Evolutionary conservation across 1,140 invertebrate species (phyloP), one percentile per base, ranked within the genome.

Genomic region (Megalopta genalis): DNA sequence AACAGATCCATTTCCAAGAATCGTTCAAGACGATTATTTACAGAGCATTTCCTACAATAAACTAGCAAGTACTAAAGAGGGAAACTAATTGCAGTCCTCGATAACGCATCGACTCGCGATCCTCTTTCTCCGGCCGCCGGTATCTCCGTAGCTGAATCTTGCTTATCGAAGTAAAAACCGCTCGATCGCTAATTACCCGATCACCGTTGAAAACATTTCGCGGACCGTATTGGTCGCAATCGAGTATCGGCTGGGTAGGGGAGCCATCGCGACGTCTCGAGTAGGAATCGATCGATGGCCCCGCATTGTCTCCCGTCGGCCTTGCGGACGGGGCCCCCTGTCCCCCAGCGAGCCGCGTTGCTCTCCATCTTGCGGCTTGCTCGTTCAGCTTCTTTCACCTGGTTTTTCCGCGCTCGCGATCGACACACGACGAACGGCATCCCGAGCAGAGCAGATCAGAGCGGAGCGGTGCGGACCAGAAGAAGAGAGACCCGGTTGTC

Each of bases 271-370:
- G 42, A 32, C 12, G 60, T 77, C 74, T 77, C 65, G 65, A 77
- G 74, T 46, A 72, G 69, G 54, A 32, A 49, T 46, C 81, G 82
- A 88, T 88, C 86, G 86, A 84, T 84, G 82, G 73, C 84, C 82
- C 84, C 80, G 84, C 84, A 87, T 88, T 87, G 84, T 87, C 86
- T 87, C 86, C 59, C 52, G 32, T 27, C 62, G 81, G 81, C 54
- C 77, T 79, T 64, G 49, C 80, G 49, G 46, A n/a, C n/a, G n/a
- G 60, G 39, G 65, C 32, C 21, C 25, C 21, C 8, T 66, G 23
- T 59, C 12, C 39, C 27, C 9, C 27, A 27, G 32, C 27, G 32
- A 32, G 32, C 32, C 1, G 10, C 46, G 46, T 14, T 49, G 46
- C 46, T 5, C 12, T 66, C 16, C 25, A 18, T 67, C 37, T 77